Evolutionary conservation across 2,888 invertebrate species (phyloP), one percentile per base, ranked within the genome.

Genomic region (Pammene fasciana): DNA sequence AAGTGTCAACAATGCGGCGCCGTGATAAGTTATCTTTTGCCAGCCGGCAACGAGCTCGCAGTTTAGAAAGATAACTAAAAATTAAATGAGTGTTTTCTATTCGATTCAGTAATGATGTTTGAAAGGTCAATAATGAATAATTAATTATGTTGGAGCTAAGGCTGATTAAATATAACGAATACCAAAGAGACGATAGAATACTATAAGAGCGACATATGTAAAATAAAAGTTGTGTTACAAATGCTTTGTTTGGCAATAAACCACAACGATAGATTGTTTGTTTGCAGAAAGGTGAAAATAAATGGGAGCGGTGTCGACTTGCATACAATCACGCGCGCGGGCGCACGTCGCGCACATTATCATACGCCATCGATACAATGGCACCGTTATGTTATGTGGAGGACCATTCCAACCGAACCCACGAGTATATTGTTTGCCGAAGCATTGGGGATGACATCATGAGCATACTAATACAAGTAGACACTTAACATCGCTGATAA

Each of bases 311-410:
- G 50, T 54, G 46, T 67, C 36, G 48, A 65, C 41, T 65, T 64
- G 62, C 84, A 83, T 85, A 80, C 78, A 79, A 70, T 79, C 80
- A 82, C 82, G 83, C 75, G 75, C 77, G 71, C 71, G 78, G 78
- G 78, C 80, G 68, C 83, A 83, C 82, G 82, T 81, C 76, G 75
- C 70, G 54, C 18, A 52, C 38, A 57, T 68, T 68, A 64, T 57
- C 64, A 62, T 62, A 68, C 64, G 45, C 68, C 57, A 65, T 59
- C 54, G 60, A 46, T 59, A 70, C 70, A 70, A 70, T 70, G 60
- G 56, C 26, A 65, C 70, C 70, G 70, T 70, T 70, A 70, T 65
- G 59, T 57, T 62, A 62, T 64, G 52, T 59, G 68, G 64, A 65
- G 64, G 68, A 65, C 57, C 52, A 68, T 68, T 65, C 68, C 52